Conservation (phyloP, 2,113 vertebrate species). For the Axis porcinus region DNA sequence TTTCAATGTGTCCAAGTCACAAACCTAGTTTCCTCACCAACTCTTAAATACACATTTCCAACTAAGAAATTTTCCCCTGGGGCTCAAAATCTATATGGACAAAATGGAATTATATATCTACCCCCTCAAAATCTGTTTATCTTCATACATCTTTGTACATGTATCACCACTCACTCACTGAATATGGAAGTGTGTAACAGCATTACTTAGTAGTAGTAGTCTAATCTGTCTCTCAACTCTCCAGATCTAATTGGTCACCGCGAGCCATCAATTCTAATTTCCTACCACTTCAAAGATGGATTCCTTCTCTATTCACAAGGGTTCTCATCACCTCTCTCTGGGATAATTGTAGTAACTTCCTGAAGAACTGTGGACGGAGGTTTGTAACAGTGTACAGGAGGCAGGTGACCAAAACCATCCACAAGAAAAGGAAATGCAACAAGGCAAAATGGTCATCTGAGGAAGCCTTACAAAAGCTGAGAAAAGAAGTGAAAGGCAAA, state of each 20-base stretch:
- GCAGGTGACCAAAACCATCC: not conserved
- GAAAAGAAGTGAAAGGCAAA: not conserved
- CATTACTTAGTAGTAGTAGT: not conserved
- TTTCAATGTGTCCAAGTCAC: not conserved
- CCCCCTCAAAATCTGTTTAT: not conserved
- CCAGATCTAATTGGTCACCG: not conserved
- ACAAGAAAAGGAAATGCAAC: not conserved
- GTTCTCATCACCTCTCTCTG: not conserved
- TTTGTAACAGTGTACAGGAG: not conserved
- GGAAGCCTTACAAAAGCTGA: not conserved
- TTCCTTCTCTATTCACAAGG: not conserved
- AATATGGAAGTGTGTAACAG: not conserved
- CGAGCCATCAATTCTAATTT: not conserved
- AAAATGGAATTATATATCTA: not conserved
- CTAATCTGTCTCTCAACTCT: not conserved
- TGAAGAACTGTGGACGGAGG: not conserved
- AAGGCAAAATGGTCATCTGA: not conserved
- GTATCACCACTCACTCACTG: not conserved
- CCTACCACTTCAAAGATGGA: not conserved
- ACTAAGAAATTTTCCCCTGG: not conserved
- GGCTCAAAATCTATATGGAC: not conserved
- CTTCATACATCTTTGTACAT: not conserved
- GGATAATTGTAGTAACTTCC: not conserved
- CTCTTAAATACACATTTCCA: not conserved
- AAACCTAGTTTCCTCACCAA: not conserved